A percentile compares a stretch with the other conserved stretches of the same genome.
Conservation (phyloP, 2,888 invertebrate species). For the Coelogynopora nodosa region DNA sequence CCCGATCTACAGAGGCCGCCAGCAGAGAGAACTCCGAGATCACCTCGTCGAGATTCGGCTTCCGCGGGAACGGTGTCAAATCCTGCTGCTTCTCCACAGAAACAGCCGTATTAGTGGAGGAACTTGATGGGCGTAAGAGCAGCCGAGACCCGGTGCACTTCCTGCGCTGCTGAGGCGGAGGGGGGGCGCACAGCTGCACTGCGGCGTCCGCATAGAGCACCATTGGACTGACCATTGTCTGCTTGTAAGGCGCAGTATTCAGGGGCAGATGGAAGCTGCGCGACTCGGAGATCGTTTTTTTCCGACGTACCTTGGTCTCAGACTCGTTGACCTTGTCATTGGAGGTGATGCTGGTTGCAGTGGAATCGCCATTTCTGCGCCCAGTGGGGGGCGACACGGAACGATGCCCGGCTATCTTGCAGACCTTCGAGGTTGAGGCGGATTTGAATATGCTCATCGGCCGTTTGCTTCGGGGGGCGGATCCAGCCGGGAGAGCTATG, state of each 20-base stretch:
- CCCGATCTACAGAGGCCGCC: not conserved
- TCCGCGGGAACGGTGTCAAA: not conserved
- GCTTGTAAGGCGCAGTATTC: constrained; percentile 28
- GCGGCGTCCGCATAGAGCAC: constrained; percentile 19
- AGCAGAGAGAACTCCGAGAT: not conserved
- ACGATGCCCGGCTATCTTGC: not conserved
- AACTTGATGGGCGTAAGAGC: not conserved
- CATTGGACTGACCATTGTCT: constrained; percentile 35
- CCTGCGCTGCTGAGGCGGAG: too few species aligned
- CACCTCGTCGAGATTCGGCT: not conserved
- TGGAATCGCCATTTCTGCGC: not conserved
- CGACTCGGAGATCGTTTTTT: constrained; percentile 34
- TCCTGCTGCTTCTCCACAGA: not conserved
- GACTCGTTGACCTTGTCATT: not conserved
- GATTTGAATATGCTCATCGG: not conserved
- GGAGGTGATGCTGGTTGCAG: not conserved
- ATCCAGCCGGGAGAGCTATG: not conserved
- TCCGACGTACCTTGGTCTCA: not conserved
- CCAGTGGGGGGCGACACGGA: not conserved
- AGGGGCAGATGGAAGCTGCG: constrained; percentile 32
- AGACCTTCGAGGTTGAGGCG: not conserved
- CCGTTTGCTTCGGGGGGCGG: not conserved
- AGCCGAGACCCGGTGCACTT: not conserved
- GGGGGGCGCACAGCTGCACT: not conserved
- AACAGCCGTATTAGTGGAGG: not conserved